Evolutionary conservation across 1,140 invertebrate genomes (phyloP).

Genomic region (Platyscapa corneri): DNA sequence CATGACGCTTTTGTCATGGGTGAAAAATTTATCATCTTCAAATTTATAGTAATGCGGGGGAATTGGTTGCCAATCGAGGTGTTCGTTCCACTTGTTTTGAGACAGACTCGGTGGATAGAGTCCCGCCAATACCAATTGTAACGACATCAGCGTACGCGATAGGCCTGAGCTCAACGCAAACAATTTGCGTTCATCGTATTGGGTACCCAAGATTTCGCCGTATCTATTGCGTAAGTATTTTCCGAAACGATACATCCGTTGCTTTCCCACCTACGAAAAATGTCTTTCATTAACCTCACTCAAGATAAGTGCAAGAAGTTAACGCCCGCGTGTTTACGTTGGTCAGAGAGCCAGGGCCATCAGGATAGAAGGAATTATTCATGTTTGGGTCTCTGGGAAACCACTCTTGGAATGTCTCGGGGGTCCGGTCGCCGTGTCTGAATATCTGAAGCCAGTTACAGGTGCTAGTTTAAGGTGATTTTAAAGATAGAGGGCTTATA

Average conservation of each 20-base stretch:
- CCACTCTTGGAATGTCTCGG: conserved; percentile 14
- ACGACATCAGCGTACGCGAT: conserved; percentile 13
- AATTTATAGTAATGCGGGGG: conserved; percentile 3
- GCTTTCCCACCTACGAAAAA: conserved; percentile 32
- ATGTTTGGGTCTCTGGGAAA: conserved; percentile 48
- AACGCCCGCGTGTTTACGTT: conserved; percentile 18
- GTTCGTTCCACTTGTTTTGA: background rate
- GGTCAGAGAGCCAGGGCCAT: conserved; percentile 11
- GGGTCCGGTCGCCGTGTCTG: conserved; percentile 40
- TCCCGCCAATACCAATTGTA: conserved; percentile 34
- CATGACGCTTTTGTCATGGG: conserved; percentile 13
- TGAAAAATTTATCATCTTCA: background rate
- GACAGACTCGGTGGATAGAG: conserved; percentile 19
- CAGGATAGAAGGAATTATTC: conserved; percentile 6
- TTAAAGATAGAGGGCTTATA: background rate
- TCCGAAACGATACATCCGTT: conserved; percentile 25
- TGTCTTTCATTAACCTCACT: background rate
- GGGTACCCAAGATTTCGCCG: background rate
- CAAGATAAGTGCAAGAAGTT: background rate
- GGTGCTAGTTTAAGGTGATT: background rate
- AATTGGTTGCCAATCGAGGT: conserved; percentile 40
- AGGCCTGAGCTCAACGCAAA: conserved; percentile 5
- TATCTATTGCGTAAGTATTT: conserved; percentile 30
- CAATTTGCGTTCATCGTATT: background rate
- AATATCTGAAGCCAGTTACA: conserved; percentile 23